Conservation (phyloP, 2,888 invertebrate species). For the Mimumesa dahlbomi region DNA sequence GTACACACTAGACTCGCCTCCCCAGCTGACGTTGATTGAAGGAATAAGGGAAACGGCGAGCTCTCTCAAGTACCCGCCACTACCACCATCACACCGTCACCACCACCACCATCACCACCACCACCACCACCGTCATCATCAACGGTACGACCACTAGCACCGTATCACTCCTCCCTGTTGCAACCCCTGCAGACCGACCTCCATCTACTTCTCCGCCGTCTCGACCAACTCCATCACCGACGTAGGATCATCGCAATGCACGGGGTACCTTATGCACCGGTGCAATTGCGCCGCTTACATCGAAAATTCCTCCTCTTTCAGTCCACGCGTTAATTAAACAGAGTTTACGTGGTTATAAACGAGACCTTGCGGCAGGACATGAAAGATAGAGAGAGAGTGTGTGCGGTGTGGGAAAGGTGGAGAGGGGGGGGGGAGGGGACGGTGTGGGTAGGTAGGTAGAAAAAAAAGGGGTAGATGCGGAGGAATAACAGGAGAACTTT, state of each 20-base stretch:
- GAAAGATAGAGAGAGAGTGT: constrained; percentile 34
- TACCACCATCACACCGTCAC: constrained; percentile 43
- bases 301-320: constrained; percentile 65
- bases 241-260: constrained; percentile 57
- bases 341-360: constrained; percentile 55
- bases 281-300: constrained; percentile 57
- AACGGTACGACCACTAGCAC: constrained; percentile 47
- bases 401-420: no score
- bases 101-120: constrained; percentile 38
- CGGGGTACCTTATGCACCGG: constrained; percentile 42
- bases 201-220: constrained; percentile 61
- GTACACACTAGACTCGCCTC: constrained; percentile 79
- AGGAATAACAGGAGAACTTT: constrained; percentile 48
- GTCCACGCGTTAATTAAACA: constrained; percentile 64
- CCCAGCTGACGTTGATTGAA: constrained; percentile 80
- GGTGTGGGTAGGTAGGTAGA: no score
- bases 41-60: constrained; percentile 80
- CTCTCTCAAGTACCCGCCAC: constrained; percentile 72
- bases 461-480: constrained; percentile 37
- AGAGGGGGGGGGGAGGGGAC: no score
- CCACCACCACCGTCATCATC: constrained; percentile 30
- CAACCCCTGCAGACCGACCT: constrained; percentile 69
- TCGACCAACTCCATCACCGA: constrained; percentile 57
- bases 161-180: constrained; percentile 51
- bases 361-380: constrained; percentile 48